Evolutionary conservation across 2,113 vertebrate species (phyloP), one percentile per base, ranked within the genome.

Genomic region (Chaenogobius annularis): DNA sequence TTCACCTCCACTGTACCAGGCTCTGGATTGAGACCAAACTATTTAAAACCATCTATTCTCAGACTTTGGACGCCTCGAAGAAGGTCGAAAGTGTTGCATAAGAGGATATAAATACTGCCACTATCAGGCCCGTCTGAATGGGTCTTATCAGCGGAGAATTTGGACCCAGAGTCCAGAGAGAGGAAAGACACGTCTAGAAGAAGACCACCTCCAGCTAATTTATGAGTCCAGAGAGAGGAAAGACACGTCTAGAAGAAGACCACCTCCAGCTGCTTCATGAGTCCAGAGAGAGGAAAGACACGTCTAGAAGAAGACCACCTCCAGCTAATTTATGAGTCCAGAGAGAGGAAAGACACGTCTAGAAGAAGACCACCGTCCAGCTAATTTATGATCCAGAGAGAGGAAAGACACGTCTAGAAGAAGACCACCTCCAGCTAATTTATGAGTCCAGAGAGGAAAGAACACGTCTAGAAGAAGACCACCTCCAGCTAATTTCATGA

Each of bases 51-150:
- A 11, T 68, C 74, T 82, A 82, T 78, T 72, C 73, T 70, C 56
- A 59, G 56, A 66, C 72, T 77, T 74, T 69, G 72, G 84, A 73
- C 64, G 54, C 69, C 63, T 80, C 69, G 73, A 66, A 68, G 83
- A 82, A 85, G 81, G 82, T 86, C 80, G 84, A 2, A 58, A 17
- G 40, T 54, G 86, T 93, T 92, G 82, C 83, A 83, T 88, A 91
- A 92, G 72, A 81, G 74, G 81, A 89, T 89, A 90, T 85, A 92
- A 92, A 92, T 88, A 92, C 84, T 65, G 83, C 76, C 78, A 85
- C 82, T 88, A 91, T 90, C 84, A 68, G 79, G 84, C 78, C 83
- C 68, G 77, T 69, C 70, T 75, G 75, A 46, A 63, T 66, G 77
- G 84, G 74, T 69, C 72, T 9, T 77, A 82, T 80, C 82, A 87